A percentile compares a stretch with the other conserved stretches of the same genome.
Conservation (phyloP, 2,797 vertebrate species). For the Sebastes cheni region DNA sequence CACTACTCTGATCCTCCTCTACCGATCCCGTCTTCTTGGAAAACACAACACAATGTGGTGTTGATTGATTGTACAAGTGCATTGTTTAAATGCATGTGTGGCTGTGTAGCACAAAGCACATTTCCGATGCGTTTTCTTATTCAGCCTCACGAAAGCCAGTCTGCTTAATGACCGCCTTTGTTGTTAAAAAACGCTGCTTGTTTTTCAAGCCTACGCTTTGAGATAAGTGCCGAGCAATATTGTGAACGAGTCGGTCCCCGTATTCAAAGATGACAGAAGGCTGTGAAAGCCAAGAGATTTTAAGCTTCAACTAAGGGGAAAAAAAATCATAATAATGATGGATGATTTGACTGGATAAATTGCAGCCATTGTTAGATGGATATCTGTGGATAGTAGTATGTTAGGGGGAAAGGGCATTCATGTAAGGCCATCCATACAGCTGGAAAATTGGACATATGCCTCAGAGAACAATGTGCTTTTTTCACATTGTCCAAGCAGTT, state of each 20-base stretch:
- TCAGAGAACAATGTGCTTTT: neutral
- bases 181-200: slow-evolving; percentile 33
- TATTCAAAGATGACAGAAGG: slow-evolving; percentile 44
- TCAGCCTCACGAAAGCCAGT: slow-evolving; percentile 15
- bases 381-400: neutral
- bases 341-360: slow-evolving; percentile 15
- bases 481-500: neutral
- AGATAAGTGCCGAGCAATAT: slow-evolving; percentile 55
- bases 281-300: slow-evolving; percentile 7
- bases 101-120: neutral
- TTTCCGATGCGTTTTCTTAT: slow-evolving; percentile 22
- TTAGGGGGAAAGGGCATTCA: neutral
- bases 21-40: neutral
- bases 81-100: slow-evolving; percentile 11
- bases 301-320: neutral
- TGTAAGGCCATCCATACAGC: neutral
- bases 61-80: slow-evolving; percentile 24
- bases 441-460: neutral
- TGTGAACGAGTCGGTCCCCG: neutral
- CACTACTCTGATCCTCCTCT: neutral
- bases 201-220: slow-evolving; percentile 48
- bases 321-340: neutral
- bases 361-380: neutral
- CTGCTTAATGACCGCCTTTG: slow-evolving; percentile 36
- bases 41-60: slow-evolving; percentile 13